phyloP scores from a whole-genome alignment of 1,140 invertebrate genomes.

The Venustaconcha ellipsiformis region DNA sequence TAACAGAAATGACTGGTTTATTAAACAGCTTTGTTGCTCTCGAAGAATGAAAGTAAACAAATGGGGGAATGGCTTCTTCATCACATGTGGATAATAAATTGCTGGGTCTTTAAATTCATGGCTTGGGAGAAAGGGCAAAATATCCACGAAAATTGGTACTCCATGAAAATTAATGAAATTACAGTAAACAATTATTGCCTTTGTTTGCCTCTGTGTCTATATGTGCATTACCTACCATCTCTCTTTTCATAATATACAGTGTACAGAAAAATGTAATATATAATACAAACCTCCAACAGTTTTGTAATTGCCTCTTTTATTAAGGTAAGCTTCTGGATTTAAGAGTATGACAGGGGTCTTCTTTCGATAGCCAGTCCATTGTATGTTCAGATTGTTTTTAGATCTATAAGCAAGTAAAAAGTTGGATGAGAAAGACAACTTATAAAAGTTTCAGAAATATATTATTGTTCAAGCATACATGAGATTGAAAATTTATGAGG shows the following conservation, averaged over 20 bases:
- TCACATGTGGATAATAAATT: too few relatives aligned
- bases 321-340: conserved; percentile 54
- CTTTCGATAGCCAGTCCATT: conserved; percentile 66
- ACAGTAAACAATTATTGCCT: background rate
- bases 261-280: background rate
- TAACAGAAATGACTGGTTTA: conserved; percentile 1
- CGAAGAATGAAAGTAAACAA: background rate
- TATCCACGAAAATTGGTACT: background rate
- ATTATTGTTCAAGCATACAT: background rate
- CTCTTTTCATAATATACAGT: background rate
- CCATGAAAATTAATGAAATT: background rate
- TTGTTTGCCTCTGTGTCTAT: background rate
- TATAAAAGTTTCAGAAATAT: conserved; percentile 10
- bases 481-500: background rate
- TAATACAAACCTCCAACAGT: conserved; percentile 62
- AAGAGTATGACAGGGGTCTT: conserved; percentile 64
- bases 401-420: conserved; percentile 13
- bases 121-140: background rate
- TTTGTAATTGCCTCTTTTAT: conserved; percentile 55
- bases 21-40: too few relatives aligned
- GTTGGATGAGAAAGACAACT: background rate
- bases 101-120: too few relatives aligned
- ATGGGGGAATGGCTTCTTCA: background rate
- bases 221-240: background rate
- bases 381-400: conserved; percentile 51